phyloP scores from a whole-genome alignment of 1,140 invertebrate species.

The Branchinecta lindahli region DNA sequence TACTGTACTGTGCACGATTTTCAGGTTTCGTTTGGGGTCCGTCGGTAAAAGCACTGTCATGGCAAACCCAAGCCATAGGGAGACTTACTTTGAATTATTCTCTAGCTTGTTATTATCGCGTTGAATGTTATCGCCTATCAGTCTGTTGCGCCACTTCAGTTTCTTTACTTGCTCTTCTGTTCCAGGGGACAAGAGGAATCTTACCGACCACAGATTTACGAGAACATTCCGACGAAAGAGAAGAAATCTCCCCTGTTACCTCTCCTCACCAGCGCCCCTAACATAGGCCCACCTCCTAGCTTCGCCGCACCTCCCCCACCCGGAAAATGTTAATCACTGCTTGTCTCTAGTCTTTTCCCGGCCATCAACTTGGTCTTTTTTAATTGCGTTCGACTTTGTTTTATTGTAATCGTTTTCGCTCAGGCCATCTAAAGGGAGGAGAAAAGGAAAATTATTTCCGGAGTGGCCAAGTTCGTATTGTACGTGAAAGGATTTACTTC shows the following conservation, averaged over 20 bases:
- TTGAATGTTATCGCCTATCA: not conserved
- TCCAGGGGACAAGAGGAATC: conserved; percentile 30
- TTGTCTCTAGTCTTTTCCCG: not conserved
- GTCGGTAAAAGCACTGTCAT: too few relatives aligned
- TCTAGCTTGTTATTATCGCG: conserved; percentile 1
- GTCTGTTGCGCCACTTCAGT: not conserved
- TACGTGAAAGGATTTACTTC: too few relatives aligned
- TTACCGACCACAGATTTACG: conserved; percentile 31
- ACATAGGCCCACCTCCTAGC: conserved; percentile 28
- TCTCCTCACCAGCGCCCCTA: conserved; percentile 23
- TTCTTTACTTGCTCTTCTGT: conserved; percentile 11
- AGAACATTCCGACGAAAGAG: conserved; percentile 32
- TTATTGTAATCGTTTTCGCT: too few relatives aligned
- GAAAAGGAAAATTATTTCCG: too few relatives aligned
- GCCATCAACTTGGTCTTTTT: not conserved
- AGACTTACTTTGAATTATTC: too few relatives aligned
- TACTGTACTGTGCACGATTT: too few relatives aligned
- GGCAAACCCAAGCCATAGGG: too few relatives aligned
- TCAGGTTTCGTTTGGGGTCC: too few relatives aligned
- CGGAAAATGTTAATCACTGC: conserved; percentile 22
- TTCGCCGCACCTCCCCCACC: conserved; percentile 29
- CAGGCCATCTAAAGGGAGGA: too few relatives aligned
- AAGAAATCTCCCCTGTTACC: conserved; percentile 22
- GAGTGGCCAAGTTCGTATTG: too few relatives aligned
- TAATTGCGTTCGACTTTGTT: too few relatives aligned